Evolutionary conservation across 2,888 invertebrate genomes (phyloP), one percentile per base, ranked within the genome.

Genomic region (Drosophila multiciliata): DNA sequence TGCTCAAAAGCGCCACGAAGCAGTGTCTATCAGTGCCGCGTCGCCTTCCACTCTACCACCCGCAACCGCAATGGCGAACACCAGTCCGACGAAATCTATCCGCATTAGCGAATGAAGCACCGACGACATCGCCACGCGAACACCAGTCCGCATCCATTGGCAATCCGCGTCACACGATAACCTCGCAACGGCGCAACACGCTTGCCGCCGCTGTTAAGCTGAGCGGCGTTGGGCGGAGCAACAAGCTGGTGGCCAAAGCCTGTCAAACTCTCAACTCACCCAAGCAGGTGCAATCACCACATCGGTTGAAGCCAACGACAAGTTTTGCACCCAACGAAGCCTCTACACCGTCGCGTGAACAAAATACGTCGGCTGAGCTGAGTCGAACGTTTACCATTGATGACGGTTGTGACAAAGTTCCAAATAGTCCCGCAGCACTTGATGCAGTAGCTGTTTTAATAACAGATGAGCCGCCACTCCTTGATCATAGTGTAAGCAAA

Each of bases 1-100:
- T 92, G 33, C 45, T 92, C 6, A 87, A 91, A n/a, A 92, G 92
- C 65, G 91, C 91, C 12, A 92, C 91, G 48, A 92, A 92, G 60
- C 82, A 74, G 35, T 83, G 84, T 49, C 53, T 81, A 11, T 81
- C 80, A n/a, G 73, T 83, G 4, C 87, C 90, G 1, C 84, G 87
- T 1, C 82, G 68, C 6, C 71, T 73, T 42, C 86, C 73, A 4
- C 79, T 61, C 48, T 68, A 58, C 49, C 70, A 59, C 45, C 68
- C 69, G 9, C 73, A 75, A 1, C 66, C 70, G 5, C 68, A 76
- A 12, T 65, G 57, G 38, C 63, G 58, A 1, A 77, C 68, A 3
- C 54, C 66, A 9, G 55, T 17, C 4, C 66, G 71, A 17, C 80
- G 71, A n/a, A 33, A 35, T n/a, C 4, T 54, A 0, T n/a, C 53